Evolutionary conservation across 2,888 invertebrate species (phyloP), one percentile per base, ranked within the genome.

Genomic region (Cosmorhoe ocellata): DNA sequence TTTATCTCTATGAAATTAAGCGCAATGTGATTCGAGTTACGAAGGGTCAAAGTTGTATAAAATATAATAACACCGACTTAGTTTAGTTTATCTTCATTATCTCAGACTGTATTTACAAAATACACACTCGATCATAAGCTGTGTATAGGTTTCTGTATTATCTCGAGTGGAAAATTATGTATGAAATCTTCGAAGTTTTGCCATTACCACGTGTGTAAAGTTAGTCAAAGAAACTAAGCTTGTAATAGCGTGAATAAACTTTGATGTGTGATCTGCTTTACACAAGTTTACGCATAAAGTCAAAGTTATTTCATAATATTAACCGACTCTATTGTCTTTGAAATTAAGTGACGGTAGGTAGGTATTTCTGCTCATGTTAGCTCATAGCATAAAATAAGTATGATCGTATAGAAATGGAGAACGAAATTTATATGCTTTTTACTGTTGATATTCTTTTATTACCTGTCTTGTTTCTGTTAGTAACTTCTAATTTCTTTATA

Each of bases 81-180:
- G 18, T 18, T 3, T 18, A 18, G 2, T 18, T 3, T 18, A 66
- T 70, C 63, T 61, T 67, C 60, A 67, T 68, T 64, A 69, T 68
- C 70, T 70, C 63, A 60, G 42, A 42, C 48, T 33, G 43, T 57
- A 46, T 55, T 59, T 56, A 54, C 52, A 54, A 55, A 49, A 51
- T 58, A 54, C 52, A 54, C 52, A 58, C 54, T 50, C 39, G 27
- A 56, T 51, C 41, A 50, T 56, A 54, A 53, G 40, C 51, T 38
- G 49, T 50, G 59, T 52, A 37, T n/a, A n/a, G 44, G 39, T 53
- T 34, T 61, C 56, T 51, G 59, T 49, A 53, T 48, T 53, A 48
- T 53, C 53, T 53, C 44, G 36, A 53, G 48, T 53, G 48, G 53
- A 53, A 53, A 53, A 53, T 53, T 53, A 53, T 53, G 53, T 53